Conservation (phyloP, 2,113 vertebrate species). For the Solea solea region DNA sequence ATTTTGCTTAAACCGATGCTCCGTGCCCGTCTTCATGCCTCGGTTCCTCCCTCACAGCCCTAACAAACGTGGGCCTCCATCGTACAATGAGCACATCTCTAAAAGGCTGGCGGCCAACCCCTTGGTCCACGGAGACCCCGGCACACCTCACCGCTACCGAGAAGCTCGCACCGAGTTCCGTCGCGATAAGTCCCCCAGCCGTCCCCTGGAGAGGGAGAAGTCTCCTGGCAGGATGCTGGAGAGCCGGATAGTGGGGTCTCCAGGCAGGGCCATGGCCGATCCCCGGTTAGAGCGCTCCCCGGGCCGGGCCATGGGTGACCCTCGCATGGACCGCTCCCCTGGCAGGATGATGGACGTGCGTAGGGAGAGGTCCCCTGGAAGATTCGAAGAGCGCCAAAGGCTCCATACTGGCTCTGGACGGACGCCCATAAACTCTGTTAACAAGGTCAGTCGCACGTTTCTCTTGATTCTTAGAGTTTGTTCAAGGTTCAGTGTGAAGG, state of each 20-base stretch:
- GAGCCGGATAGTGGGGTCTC: constrained; percentile 79
- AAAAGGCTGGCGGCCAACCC: constrained; percentile 94
- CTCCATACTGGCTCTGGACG: constrained; percentile 89
- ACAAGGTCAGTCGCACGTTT: constrained; percentile 82
- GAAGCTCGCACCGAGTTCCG: constrained; percentile 95
- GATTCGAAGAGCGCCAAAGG: constrained; percentile 92
- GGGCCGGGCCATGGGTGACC: constrained; percentile 86
- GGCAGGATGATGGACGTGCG: constrained; percentile 87
- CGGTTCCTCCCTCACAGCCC: constrained; percentile 82
- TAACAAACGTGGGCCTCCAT: constrained; percentile 96
- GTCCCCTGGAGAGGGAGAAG: constrained; percentile 93
- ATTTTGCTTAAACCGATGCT: constrained; percentile 11
- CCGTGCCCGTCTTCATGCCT: constrained; percentile 18
- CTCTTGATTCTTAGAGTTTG: neutral
- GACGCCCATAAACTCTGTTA: constrained; percentile 91
- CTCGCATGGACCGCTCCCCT: constrained; percentile 89
- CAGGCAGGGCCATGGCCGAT: constrained; percentile 84
- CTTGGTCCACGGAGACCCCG: constrained; percentile 85
- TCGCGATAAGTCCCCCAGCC: constrained; percentile 92
- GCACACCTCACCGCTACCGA: constrained; percentile 95
- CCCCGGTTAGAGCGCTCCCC: constrained; percentile 93
- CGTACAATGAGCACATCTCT: constrained; percentile 99
- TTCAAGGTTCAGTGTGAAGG: neutral
- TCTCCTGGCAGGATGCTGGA: constrained; percentile 92
- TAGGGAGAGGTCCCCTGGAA: constrained; percentile 89